Evolutionary conservation across 2,888 invertebrate species (phyloP), one percentile per base, ranked within the genome.

Genomic region (Drosophila demipolita): DNA sequence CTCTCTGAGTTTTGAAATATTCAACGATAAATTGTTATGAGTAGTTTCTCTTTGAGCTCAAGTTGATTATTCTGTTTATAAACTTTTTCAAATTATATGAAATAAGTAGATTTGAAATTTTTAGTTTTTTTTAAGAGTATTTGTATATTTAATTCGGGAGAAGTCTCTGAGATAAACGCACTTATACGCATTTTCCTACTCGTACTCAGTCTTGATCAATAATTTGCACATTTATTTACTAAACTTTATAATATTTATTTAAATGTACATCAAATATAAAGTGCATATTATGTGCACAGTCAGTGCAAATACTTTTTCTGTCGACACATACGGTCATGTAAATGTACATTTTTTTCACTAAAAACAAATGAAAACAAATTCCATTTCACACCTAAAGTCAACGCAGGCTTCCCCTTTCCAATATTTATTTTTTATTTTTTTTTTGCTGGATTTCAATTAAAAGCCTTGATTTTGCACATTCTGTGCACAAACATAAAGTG

Each of bases 381-480:
- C 17, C 40, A 40, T 62, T 69, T 67, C 45, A 50, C 50, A 57
- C 54, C 48, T 32, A 65, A 45, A 70, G 49, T 63, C 52, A 66
- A 70, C 35, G 54, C 70, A 66, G 73, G 58, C 26, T 29, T 33
- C 11, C 50, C 20, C 67, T 20, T 60, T 26, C 29, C 62, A 38
- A 66, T 62, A 53, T 73, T 73, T 29, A 29, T 29, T 29, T 29
- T 29, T 29, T 29, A 6, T 73, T 80, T 63, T 72, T 77, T 70
- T 90, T 90, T 83, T 86, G 78, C 71, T 90, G 80, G 88, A 78
- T 87, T 88, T 90, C 87, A 90, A 87, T 87, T 85, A 87, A 87
- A 87, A 82, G 70, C 86, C 86, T 87, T 90, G 90, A 87, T 90
- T 89, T 86, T 80, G 61, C 73, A 77, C 78, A 77, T 74, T 78